Evolutionary conservation across 2,888 invertebrate genomes (phyloP).

Genomic region (Diachrysia chrysitis): DNA sequence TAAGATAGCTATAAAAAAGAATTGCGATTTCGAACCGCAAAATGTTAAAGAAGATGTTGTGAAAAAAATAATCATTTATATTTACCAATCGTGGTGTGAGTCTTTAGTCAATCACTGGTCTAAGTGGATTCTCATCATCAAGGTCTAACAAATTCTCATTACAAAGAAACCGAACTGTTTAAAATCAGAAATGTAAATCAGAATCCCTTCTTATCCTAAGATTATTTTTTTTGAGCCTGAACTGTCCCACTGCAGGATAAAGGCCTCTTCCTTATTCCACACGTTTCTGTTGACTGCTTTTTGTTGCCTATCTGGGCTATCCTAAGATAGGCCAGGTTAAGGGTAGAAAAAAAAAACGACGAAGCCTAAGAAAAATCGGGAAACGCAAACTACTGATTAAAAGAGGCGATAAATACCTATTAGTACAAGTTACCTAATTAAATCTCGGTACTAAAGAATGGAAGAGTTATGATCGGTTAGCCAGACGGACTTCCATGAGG

Average conservation of each 20-base stretch:
- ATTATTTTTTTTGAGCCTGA: too few relatives aligned
- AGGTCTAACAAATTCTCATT: too few relatives aligned
- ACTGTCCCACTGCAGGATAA: too few relatives aligned
- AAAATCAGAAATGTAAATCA: too few relatives aligned
- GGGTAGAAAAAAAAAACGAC: background rate
- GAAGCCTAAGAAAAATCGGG: background rate
- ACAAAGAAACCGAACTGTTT: too few relatives aligned
- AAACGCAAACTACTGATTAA: background rate
- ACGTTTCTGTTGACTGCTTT: too few relatives aligned
- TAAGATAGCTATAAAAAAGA: background rate
- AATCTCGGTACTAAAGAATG: slow-evolving; percentile 42
- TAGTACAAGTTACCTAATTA: slow-evolving; percentile 37
- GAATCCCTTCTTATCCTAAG: too few relatives aligned
- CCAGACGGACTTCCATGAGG: slow-evolving; percentile 60
- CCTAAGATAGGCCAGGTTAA: background rate
- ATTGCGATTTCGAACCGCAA: background rate
- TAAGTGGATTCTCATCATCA: too few relatives aligned
- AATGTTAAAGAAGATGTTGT: background rate
- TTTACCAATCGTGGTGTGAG: background rate
- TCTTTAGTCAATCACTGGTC: background rate
- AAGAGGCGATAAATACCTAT: background rate
- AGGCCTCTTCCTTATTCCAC: too few relatives aligned
- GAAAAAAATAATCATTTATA: background rate
- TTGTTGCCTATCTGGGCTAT: too few relatives aligned
- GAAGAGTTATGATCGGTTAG: slow-evolving; percentile 49